phyloP scores from a whole-genome alignment of 2,888 invertebrate species.

The Rosalia funebris region DNA sequence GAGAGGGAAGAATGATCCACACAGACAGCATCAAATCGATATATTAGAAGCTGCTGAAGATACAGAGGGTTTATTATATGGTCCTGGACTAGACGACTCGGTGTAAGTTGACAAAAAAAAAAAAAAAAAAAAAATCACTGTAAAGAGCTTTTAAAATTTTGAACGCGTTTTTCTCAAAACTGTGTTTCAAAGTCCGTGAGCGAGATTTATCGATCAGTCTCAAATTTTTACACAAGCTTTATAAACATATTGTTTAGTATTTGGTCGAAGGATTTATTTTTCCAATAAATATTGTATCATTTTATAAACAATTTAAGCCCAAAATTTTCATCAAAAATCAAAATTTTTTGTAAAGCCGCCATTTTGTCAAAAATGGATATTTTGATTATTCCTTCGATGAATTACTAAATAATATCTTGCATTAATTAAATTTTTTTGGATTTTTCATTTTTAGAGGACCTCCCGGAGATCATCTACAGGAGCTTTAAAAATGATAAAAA shows the following conservation, averaged over 20 bases:
- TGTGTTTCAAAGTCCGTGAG: no score
- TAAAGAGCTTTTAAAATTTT: no score
- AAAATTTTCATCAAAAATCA: background rate
- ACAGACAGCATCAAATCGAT: background rate
- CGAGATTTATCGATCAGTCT: no score
- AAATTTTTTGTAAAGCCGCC: background rate
- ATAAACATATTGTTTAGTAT: background rate
- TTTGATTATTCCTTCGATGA: background rate
- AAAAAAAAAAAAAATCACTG: background rate
- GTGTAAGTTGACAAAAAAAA: background rate
- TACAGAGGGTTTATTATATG: background rate
- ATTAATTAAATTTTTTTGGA: no score
- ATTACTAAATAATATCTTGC: background rate
- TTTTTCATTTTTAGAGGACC: no score
- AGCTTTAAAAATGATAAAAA: no score
- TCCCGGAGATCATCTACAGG: no score
- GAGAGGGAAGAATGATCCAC: background rate
- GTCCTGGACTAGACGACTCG: background rate
- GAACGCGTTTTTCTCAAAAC: no score
- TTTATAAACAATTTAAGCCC: background rate
- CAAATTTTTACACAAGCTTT: background rate
- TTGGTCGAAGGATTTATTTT: background rate
- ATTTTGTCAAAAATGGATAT: background rate
- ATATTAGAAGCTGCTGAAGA: background rate
- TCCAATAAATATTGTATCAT: background rate